phyloP scores from a whole-genome alignment of 2,797 vertebrate species.

The Macropodus opercularis region DNA sequence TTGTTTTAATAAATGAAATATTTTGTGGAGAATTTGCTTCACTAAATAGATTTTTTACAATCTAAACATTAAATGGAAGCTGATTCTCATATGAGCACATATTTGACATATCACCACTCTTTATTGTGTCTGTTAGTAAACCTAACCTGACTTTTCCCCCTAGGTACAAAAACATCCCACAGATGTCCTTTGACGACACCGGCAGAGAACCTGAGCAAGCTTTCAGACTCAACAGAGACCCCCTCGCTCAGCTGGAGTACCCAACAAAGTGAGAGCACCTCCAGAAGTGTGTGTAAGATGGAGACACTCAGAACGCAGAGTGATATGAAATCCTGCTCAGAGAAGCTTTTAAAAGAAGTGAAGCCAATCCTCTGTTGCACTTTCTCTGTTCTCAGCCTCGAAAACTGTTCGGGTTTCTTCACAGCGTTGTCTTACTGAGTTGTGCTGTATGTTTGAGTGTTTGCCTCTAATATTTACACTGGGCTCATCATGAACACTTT shows the following conservation, averaged over 20 bases:
- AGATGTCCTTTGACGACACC: conserved; percentile 96
- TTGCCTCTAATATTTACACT: background rate
- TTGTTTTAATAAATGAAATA: background rate
- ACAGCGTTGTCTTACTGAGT: background rate
- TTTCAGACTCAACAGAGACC: conserved; percentile 92
- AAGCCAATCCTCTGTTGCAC: conserved; percentile 3
- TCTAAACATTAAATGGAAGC: background rate
- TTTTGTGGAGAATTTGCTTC: background rate
- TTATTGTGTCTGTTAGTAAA: background rate
- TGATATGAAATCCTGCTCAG: conserved; percentile 3
- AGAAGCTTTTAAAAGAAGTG: conserved; percentile 21
- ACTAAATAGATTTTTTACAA: background rate
- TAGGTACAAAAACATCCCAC: conserved; percentile 95
- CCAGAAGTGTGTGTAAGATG: background rate
- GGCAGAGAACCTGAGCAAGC: conserved; percentile 92
- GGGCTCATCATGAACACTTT: background rate
- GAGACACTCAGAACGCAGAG: no score
- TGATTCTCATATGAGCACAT: no score
- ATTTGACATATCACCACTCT: background rate
- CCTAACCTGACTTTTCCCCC: background rate
- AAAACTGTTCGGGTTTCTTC: background rate
- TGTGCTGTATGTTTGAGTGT: no score
- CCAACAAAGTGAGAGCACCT: conserved; percentile 90
- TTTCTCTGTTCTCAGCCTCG: background rate
- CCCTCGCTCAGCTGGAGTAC: conserved; percentile 90